Conservation (phyloP, 2,888 invertebrate genomes). For the Bellardia pandia region DNA sequence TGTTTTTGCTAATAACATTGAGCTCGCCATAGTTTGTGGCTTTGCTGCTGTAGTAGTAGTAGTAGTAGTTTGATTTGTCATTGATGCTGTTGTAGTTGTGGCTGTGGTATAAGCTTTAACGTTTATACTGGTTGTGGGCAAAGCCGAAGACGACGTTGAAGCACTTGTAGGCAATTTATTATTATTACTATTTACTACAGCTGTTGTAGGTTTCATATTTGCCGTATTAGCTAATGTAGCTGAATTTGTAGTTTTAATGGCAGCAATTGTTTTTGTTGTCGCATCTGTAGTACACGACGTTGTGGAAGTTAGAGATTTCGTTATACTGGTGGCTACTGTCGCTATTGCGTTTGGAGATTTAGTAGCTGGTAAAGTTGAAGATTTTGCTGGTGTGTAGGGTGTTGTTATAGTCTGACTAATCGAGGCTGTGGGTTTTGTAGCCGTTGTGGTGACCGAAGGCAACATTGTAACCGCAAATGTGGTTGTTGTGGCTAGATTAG, state of each 20-base stretch:
- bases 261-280: conserved; percentile 56
- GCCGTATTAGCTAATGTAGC: conserved; percentile 66
- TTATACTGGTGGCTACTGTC: conserved; percentile 47
- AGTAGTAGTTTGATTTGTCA: conserved; percentile 30
- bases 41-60: not conserved
- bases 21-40: not conserved
- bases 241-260: conserved; percentile 63
- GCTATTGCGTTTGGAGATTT: conserved; percentile 27
- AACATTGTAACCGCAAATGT: conserved; percentile 63
- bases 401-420: conserved; percentile 28
- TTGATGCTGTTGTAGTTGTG: not conserved
- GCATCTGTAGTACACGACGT: conserved; percentile 15
- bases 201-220: conserved; percentile 48
- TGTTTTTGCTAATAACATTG: not conserved
- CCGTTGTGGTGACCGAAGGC: conserved; percentile 64
- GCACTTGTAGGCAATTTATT: conserved; percentile 55
- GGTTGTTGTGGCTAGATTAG: conserved; percentile 38
- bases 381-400: not conserved
- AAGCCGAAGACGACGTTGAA: conserved; percentile 30
- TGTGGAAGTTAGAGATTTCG: conserved; percentile 42
- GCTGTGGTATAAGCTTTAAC: conserved; percentile 25
- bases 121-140: conserved; percentile 40
- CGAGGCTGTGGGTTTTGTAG: conserved; percentile 47
- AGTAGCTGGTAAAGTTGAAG: conserved; percentile 11
- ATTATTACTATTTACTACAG: conserved; percentile 49